Conservation (phyloP, 2,113 vertebrate genomes). For the Dendropsophus ebraccatus region DNA sequence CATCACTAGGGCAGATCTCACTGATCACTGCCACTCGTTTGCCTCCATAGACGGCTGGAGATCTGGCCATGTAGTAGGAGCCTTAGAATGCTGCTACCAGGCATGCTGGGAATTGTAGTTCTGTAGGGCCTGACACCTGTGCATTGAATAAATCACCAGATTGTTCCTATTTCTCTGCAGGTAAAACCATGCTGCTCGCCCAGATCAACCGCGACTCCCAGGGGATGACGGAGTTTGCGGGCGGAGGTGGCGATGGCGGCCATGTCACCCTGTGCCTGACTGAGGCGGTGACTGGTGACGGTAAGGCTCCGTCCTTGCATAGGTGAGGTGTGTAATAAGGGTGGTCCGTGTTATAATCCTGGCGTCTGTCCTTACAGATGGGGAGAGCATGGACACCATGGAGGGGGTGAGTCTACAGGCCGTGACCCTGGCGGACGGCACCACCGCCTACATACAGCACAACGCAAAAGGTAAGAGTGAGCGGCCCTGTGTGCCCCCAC, state of each 20-base stretch:
- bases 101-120: too few species aligned
- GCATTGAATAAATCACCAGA: background rate
- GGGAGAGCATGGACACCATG: conserved; percentile 93
- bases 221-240: conserved; percentile 96
- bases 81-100: too few species aligned
- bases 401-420: conserved; percentile 97
- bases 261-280: conserved; percentile 95
- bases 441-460: conserved; percentile 97
- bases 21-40: too few species aligned
- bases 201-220: conserved; percentile 98
- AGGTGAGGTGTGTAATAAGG: too few species aligned
- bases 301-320: conserved; percentile 67
- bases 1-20: too few species aligned
- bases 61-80: too few species aligned
- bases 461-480: conserved; percentile 84
- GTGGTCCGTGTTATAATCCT: too few species aligned
- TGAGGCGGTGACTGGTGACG: conserved; percentile 91
- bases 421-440: conserved; percentile 93
- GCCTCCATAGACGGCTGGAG: too few species aligned
- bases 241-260: conserved; percentile 89
- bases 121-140: too few species aligned
- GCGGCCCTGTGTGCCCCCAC: too few species aligned
- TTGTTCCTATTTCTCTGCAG: conserved; percentile 67
- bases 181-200: conserved; percentile 93
- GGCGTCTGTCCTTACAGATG: conserved; percentile 75